phyloP scores from a whole-genome alignment of 2,888 invertebrate species.

The Polydrusus pterygomalis region DNA sequence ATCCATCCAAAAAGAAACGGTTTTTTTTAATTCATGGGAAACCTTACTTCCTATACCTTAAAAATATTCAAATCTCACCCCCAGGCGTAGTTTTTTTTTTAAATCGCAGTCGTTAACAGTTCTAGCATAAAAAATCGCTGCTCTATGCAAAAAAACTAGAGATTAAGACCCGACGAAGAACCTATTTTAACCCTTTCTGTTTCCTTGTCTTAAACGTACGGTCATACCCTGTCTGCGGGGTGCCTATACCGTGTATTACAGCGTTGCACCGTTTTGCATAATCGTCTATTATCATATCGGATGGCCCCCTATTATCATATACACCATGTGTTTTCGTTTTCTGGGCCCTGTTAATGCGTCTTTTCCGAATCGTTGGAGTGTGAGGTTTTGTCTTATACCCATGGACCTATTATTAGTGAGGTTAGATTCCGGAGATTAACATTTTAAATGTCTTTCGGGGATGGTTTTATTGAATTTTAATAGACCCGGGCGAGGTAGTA shows the following conservation, averaged over 20 bases:
- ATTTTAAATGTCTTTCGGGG: constrained; percentile 54
- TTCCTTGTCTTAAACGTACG: constrained; percentile 52
- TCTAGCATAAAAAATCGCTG: constrained; percentile 52
- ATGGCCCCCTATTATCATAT: constrained; percentile 52
- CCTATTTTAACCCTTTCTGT: constrained; percentile 47
- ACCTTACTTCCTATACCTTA: constrained; percentile 14
- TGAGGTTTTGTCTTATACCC: constrained; percentile 65
- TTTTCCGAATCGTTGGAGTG: constrained; percentile 63
- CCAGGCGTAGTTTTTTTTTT: constrained; percentile 38
- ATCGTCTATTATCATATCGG: constrained; percentile 61
- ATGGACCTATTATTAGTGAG: constrained; percentile 57
- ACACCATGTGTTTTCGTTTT: constrained; percentile 36
- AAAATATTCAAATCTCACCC: constrained; percentile 44
- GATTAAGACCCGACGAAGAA: constrained; percentile 39
- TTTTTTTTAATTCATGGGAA: constrained; percentile 40
- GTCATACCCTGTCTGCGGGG: constrained; percentile 58
- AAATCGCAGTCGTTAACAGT: constrained; percentile 46
- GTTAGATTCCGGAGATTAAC: constrained; percentile 61
- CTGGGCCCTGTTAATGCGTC: constrained; percentile 44
- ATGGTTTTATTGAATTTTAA: constrained; percentile 55
- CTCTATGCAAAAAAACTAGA: constrained; percentile 50
- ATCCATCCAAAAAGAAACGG: constrained; percentile 19
- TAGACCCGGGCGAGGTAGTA: constrained; percentile 25
- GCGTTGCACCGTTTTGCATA: constrained; percentile 67
- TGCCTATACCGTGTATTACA: constrained; percentile 54